These are phyloP conservation scores for Oscheius sp. DNA, from an alignment of 2,888 invertebrate genomes.

Conservation along the genomic window DNA sequence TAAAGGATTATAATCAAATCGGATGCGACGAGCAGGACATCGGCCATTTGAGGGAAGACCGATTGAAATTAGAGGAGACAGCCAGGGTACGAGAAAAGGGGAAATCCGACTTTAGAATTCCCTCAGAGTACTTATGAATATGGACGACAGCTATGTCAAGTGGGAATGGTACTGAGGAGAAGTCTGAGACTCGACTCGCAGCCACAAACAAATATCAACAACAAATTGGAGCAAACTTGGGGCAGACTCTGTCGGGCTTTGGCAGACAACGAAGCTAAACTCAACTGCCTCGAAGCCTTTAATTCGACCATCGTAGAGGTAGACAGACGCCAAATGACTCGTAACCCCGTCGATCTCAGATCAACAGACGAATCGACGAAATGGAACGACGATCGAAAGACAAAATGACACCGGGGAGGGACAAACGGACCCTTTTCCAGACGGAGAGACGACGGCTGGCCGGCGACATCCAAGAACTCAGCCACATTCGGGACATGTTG, in stretches of 20 bases:
- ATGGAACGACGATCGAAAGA: conserved; percentile 45
- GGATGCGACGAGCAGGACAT: conserved; percentile 78
- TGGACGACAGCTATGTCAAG: conserved; percentile 83
- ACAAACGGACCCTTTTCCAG: background rate
- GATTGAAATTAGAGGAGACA: conserved; percentile 83
- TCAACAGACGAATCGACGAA: conserved; percentile 46
- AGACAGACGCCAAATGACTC: background rate
- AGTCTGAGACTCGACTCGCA: conserved; percentile 79
- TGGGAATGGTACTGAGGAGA: conserved; percentile 82
- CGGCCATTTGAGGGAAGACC: conserved; percentile 82
- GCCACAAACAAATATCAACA: conserved; percentile 41
- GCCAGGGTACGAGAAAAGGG: conserved; percentile 80
- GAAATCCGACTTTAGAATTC: too few species aligned
- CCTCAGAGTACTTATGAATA: conserved; percentile 85
- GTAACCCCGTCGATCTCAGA: conserved; percentile 39
- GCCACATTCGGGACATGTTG: conserved; percentile 53
- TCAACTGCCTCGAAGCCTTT: conserved; percentile 55
- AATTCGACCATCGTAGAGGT: conserved; percentile 55
- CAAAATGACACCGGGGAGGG: conserved; percentile 35
- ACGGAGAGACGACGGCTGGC: conserved; percentile 40
- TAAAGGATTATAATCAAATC: conserved; percentile 70
- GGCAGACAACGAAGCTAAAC: conserved; percentile 53
- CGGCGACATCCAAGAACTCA: conserved; percentile 52
- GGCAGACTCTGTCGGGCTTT: conserved; percentile 52
- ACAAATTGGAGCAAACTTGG: conserved; percentile 54